phyloP scores from a whole-genome alignment of 2,888 invertebrate species.

The Ectropis crepuscularia region DNA sequence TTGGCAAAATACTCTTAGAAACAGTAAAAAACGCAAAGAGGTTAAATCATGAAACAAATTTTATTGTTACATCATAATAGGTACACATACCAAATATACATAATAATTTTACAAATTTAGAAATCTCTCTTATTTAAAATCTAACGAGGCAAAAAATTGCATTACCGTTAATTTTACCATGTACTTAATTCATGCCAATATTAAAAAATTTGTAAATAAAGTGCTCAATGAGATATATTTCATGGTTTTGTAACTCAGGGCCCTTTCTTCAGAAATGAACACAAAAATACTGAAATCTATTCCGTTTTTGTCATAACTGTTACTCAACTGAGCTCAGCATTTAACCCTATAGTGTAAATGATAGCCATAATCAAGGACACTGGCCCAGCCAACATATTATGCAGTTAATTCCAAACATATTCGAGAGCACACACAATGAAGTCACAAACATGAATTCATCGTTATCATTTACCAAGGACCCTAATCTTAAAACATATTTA shows the following conservation, averaged over 20 bases:
- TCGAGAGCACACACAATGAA: too few species aligned
- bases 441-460: too few species aligned
- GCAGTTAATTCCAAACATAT: too few species aligned
- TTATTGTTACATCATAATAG: constrained; percentile 52
- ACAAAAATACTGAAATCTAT: too few species aligned
- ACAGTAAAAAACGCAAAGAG: constrained; percentile 6
- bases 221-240: constrained; percentile 23
- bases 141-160: constrained; percentile 42
- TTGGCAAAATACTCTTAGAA: background rate
- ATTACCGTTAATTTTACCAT: constrained; percentile 37
- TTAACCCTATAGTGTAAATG: too few species aligned
- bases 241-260: constrained; percentile 5
- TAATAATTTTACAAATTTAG: constrained; percentile 60
- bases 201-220: constrained; percentile 29
- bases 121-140: constrained; percentile 41
- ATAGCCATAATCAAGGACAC: too few species aligned
- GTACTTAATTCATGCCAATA: constrained; percentile 38
- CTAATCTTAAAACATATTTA: background rate
- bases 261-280: too few species aligned
- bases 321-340: too few species aligned
- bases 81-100: constrained; percentile 63
- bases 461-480: too few species aligned
- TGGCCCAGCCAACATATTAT: too few species aligned
- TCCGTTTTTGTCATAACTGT: too few species aligned
- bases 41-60: constrained; percentile 43